These are phyloP conservation scores for Sakesphorus luctuosus DNA, from an alignment of 2,113 vertebrate genomes.

Conservation along the genomic window DNA sequence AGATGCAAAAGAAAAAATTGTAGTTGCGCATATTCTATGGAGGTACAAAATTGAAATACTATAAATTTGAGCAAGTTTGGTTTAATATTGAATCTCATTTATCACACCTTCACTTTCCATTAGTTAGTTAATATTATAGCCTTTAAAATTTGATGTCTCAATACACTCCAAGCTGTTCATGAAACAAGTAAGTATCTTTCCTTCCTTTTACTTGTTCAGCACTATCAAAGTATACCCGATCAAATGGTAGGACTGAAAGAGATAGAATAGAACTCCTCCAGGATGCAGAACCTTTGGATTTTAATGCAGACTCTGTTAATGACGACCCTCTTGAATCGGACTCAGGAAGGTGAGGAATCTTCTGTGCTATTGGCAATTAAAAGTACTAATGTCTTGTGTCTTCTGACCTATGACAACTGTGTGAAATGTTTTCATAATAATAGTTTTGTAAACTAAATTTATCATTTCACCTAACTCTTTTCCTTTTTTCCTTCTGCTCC, in stretches of 20 bases:
- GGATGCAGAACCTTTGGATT: constrained; percentile 93
- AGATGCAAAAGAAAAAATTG: not conserved
- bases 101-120: not conserved
- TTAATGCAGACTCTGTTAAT: constrained; percentile 85
- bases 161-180: not conserved
- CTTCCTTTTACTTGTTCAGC: constrained; percentile 22
- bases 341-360: constrained; percentile 80
- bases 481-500: not conserved
- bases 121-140: fast-evolving
- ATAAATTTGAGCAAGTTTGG: not conserved
- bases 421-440: not conserved
- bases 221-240: constrained; percentile 86
- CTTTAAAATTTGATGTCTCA: not conserved
- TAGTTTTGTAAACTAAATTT: not conserved
- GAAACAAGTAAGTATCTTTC: not conserved
- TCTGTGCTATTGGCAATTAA: not conserved
- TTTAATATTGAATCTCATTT: not conserved
- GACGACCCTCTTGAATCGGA: constrained; percentile 87
- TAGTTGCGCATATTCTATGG: not conserved
- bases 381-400: not conserved
- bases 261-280: constrained; percentile 93
- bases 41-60: not conserved
- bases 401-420: not conserved
- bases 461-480: not conserved
- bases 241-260: constrained; percentile 83